Base-by-base conservation (phyloP, 2,888 invertebrate species). In the Trilocha varians region DNA sequence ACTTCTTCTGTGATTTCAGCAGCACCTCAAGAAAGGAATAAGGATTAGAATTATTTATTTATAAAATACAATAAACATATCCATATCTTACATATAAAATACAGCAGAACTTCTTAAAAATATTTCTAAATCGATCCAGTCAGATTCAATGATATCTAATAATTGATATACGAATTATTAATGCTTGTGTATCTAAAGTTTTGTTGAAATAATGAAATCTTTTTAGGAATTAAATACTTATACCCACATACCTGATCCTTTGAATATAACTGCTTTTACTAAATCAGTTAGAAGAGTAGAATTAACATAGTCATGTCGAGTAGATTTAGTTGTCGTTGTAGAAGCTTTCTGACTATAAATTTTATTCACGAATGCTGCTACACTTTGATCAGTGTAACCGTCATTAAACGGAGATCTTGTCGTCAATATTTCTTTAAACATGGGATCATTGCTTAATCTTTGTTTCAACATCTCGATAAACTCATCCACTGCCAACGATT, bases 191-290 rank as follows among this genome's bases (percentile, higher is more conserved):
- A n/a, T n/a, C n/a, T n/a, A n/a, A n/a, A n/a, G n/a, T n/a, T n/a
- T n/a, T n/a, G n/a, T n/a, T n/a, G n/a, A n/a, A n/a, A n/a, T n/a
- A n/a, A n/a, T n/a, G n/a, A n/a, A n/a, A n/a, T n/a, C n/a, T n/a
- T n/a, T n/a, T n/a, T n/a, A n/a, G n/a, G n/a, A 25, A 25, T 11
- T n/a, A n/a, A n/a, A n/a, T n/a, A n/a, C n/a, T n/a, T n/a, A n/a
- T n/a, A n/a, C n/a, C n/a, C 44, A 49, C 56, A 17, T 65, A 82
- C 84, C 78, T 42, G 65, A 65, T 45, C 64, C 76, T 58, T 77
- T 67, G 55, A 84, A 84, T 52, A 85, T 84, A 8, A 85, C 76
- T 33, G 83, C 80, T 62, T 84, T 82, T 8, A 85, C 75, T 45
- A 85, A 72, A 65, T 85, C 76, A 4, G 72, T 78, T 16, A 85